Evolutionary conservation across 1,140 invertebrate genomes (phyloP).

Genomic region (Drosophila carrolli): DNA sequence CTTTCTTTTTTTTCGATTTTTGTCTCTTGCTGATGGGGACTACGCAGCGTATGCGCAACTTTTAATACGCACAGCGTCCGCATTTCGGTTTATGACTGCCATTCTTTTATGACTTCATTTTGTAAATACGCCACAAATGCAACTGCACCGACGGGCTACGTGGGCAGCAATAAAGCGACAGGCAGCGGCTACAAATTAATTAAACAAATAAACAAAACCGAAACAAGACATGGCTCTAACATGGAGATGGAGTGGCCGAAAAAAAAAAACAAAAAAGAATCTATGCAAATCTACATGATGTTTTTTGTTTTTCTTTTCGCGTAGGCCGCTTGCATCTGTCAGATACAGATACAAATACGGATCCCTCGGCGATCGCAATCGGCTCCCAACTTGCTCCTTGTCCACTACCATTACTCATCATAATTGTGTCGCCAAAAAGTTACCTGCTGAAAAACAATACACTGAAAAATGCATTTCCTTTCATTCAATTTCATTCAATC

Average conservation of each 20-base stretch:
- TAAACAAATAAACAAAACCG: constrained; percentile 69
- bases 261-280: constrained; percentile 16
- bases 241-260: constrained; percentile 33
- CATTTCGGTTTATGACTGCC: constrained; percentile 59
- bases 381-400: constrained; percentile 56
- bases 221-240: constrained; percentile 51
- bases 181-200: constrained; percentile 71
- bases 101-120: constrained; percentile 75
- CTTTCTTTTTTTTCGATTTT: neutral
- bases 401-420: constrained; percentile 69
- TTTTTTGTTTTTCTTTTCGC: constrained; percentile 7
- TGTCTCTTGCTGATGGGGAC: constrained; percentile 7
- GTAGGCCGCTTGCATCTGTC: constrained; percentile 53
- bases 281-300: constrained; percentile 76
- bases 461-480: neutral
- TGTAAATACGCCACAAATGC: constrained; percentile 57
- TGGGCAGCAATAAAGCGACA: constrained; percentile 64
- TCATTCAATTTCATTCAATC: no score
- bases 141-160: constrained; percentile 43
- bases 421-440: constrained; percentile 56
- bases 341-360: constrained; percentile 36
- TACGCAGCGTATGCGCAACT: constrained; percentile 73
- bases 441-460: constrained; percentile 22
- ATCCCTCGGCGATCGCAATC: constrained; percentile 47
- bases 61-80: constrained; percentile 60